A percentile compares a stretch with the other conserved stretches of the same genome.
phyloP scores from a whole-genome alignment of 2,797 vertebrate species.

The Lagodon rhomboides region DNA sequence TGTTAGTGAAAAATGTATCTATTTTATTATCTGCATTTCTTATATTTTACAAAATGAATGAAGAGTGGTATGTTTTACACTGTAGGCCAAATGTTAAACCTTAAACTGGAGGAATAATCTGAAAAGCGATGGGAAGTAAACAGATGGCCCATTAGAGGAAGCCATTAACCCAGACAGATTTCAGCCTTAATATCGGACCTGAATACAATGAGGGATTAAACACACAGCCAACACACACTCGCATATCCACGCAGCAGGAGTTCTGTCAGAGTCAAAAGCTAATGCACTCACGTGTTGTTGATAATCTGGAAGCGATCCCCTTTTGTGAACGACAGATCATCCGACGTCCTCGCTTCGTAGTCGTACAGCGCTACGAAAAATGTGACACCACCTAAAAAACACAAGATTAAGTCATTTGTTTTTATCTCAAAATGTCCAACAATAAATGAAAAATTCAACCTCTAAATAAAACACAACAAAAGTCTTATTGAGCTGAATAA shows the following conservation, averaged over 20 bases:
- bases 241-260: not conserved
- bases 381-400: constrained; percentile 91
- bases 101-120: constrained; percentile 6
- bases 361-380: constrained; percentile 98
- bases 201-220: constrained; percentile 75
- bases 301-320: constrained; percentile 99
- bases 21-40: not conserved
- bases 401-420: not conserved
- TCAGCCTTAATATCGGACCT: constrained; percentile 63
- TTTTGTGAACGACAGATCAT: constrained; percentile 98
- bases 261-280: not conserved
- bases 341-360: constrained; percentile 97
- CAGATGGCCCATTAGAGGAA: constrained; percentile 81
- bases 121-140: constrained; percentile 43
- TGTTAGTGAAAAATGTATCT: not conserved
- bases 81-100: not conserved
- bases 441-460: not conserved
- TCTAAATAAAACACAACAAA: not conserved
- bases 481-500: too few species aligned
- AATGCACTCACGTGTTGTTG: constrained; percentile 95
- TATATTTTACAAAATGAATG: not conserved
- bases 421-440: not conserved
- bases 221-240: constrained; percentile 11
- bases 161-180: constrained; percentile 79
- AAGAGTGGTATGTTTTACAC: not conserved